Percentiles rank a stretch among this genome's conserved stretches.
Conservation (phyloP, 2,888 invertebrate species). For the Thera obeliscata region DNA sequence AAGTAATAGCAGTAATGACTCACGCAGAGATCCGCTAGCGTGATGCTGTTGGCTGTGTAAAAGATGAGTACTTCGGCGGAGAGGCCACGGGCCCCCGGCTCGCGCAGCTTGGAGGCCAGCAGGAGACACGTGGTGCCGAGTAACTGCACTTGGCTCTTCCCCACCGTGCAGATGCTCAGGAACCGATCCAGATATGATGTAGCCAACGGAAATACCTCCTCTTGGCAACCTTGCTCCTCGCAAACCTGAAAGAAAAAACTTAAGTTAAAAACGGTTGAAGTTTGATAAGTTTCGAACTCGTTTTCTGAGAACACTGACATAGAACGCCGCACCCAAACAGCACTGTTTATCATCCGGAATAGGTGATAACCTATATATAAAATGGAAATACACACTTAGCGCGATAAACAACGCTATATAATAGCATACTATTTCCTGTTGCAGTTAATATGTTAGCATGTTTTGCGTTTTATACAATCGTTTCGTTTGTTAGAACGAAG, state of each 20-base stretch:
- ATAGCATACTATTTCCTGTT: conserved; percentile 66
- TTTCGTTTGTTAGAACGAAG: not conserved
- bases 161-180: conserved; percentile 92
- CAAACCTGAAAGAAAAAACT: conserved; percentile 89
- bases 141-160: conserved; percentile 94
- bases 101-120: conserved; percentile 96
- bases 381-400: conserved; percentile 69
- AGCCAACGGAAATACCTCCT: conserved; percentile 96
- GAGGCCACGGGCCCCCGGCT: conserved; percentile 90
- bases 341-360: conserved; percentile 75
- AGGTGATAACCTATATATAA: conserved; percentile 82
- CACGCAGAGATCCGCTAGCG: conserved; percentile 93
- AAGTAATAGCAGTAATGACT: conserved; percentile 71
- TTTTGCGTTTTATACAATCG: conserved; percentile 11
- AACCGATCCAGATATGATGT: conserved; percentile 97
- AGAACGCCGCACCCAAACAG: conserved; percentile 58
- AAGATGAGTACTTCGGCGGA: conserved; percentile 92
- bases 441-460: conserved; percentile 41
- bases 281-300: conserved; percentile 23
- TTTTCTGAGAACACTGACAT: conserved; percentile 50
- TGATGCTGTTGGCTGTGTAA: conserved; percentile 97
- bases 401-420: conserved; percentile 66
- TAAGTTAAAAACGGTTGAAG: conserved; percentile 33
- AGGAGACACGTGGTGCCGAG: conserved; percentile 96
- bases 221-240: conserved; percentile 96